A percentile compares a stretch with the other conserved stretches of the same genome.
Conservation (phyloP, 2,888 invertebrate genomes). For the Drosophila limbata region DNA sequence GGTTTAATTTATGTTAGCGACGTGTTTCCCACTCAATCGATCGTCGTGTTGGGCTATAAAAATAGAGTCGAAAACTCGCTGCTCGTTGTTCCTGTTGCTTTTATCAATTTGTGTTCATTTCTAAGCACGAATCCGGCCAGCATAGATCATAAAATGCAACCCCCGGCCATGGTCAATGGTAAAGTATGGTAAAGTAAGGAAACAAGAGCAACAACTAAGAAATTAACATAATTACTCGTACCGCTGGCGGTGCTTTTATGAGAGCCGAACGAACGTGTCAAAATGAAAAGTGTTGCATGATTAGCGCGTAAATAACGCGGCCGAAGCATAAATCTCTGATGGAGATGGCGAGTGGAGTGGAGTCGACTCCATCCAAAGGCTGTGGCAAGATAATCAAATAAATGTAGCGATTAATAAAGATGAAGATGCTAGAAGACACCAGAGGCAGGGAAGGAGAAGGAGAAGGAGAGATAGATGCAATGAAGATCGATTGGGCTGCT, state of each 20-base stretch:
- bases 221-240: constrained; percentile 77
- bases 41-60: constrained; percentile 66
- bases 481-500: constrained; percentile 53
- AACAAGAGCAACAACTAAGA: constrained; percentile 39
- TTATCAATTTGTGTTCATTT: constrained; percentile 77
- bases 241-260: constrained; percentile 70
- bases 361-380: constrained; percentile 23
- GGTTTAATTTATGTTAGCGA: constrained; percentile 71
- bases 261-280: constrained; percentile 75
- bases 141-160: constrained; percentile 75
- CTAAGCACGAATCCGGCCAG: constrained; percentile 69
- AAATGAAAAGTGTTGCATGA: constrained; percentile 84
- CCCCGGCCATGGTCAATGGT: constrained; percentile 55
- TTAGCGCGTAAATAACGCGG: constrained; percentile 79
- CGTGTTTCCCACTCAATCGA: constrained; percentile 68
- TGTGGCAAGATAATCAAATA: constrained; percentile 75
- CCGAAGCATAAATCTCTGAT: constrained; percentile 69
- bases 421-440: constrained; percentile 68
- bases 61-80: constrained; percentile 56
- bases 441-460: constrained; percentile 3
- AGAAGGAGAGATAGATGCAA: background rate
- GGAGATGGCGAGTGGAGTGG: background rate
- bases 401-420: constrained; percentile 79
- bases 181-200: constrained; percentile 40
- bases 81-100: constrained; percentile 43